Percentiles rank a stretch among this genome's conserved stretches.
Conservation (phyloP, 2,113 vertebrate species). For the Ailurus styani region DNA sequence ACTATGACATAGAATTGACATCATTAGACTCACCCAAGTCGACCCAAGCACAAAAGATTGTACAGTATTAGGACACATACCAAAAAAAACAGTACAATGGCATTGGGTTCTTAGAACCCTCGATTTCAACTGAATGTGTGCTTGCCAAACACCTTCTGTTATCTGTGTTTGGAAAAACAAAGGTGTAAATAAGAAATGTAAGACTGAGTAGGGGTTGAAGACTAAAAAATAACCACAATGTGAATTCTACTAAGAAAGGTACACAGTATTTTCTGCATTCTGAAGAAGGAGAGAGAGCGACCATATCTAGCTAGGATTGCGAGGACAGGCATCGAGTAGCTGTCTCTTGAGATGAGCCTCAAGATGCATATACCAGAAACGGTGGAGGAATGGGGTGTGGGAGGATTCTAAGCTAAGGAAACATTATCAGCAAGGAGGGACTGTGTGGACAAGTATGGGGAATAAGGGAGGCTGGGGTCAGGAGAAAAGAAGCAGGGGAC, state of each 20-base stretch:
- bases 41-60: neutral
- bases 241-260: neutral
- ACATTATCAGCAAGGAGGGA: neutral
- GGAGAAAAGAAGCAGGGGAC: neutral
- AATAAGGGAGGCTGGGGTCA: neutral
- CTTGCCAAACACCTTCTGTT: neutral
- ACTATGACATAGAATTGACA: neutral
- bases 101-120: neutral
- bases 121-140: neutral
- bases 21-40: neutral
- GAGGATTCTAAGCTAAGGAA: neutral
- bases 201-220: neutral
- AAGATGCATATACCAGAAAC: neutral
- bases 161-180: neutral
- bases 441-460: neutral
- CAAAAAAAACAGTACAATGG: neutral
- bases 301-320: neutral
- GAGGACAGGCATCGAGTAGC: neutral
- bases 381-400: neutral
- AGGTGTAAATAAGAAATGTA: neutral
- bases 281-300: neutral
- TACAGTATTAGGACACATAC: neutral
- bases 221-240: neutral
- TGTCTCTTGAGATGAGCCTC: neutral
- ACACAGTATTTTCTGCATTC: neutral